Evolutionary conservation across 2,888 invertebrate genomes (phyloP).

Genomic region (Crematogaster levior): DNA sequence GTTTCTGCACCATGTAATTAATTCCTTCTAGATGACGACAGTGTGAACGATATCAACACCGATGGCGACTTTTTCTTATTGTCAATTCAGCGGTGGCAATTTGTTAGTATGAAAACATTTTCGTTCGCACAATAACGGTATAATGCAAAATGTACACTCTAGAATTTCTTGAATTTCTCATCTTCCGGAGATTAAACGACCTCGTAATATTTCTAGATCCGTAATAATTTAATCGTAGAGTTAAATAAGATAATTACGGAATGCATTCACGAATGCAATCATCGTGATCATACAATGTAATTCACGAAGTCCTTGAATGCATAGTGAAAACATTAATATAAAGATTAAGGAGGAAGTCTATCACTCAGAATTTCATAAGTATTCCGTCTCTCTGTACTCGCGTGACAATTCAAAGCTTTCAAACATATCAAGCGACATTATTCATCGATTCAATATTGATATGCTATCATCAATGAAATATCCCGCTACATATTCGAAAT

Average conservation of each 20-base stretch:
- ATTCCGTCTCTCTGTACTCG: constrained; percentile 31
- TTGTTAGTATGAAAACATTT: not conserved
- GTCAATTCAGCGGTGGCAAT: not conserved
- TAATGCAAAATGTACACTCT: not conserved
- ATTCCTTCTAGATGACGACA: constrained; percentile 51
- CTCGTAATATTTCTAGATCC: not conserved
- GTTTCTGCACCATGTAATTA: constrained; percentile 79
- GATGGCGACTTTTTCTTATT: constrained; percentile 16
- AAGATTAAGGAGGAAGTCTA: not conserved
- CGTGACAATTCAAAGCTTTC: constrained; percentile 43
- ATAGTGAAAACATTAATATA: not conserved
- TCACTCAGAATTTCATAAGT: not conserved
- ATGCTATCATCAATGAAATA: constrained; percentile 53
- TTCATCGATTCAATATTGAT: constrained; percentile 61
- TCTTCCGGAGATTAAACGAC: not conserved
- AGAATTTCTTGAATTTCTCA: not conserved
- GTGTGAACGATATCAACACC: not conserved
- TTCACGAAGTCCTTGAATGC: not conserved
- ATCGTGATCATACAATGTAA: too few species aligned
- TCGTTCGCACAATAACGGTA: not conserved
- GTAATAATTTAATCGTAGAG: not conserved
- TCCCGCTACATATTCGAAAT: constrained; percentile 37
- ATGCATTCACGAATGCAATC: too few species aligned
- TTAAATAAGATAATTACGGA: not conserved
- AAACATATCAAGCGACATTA: constrained; percentile 41